phyloP scores from a whole-genome alignment of 2,888 invertebrate genomes.

The Ametastegia equiseti region DNA sequence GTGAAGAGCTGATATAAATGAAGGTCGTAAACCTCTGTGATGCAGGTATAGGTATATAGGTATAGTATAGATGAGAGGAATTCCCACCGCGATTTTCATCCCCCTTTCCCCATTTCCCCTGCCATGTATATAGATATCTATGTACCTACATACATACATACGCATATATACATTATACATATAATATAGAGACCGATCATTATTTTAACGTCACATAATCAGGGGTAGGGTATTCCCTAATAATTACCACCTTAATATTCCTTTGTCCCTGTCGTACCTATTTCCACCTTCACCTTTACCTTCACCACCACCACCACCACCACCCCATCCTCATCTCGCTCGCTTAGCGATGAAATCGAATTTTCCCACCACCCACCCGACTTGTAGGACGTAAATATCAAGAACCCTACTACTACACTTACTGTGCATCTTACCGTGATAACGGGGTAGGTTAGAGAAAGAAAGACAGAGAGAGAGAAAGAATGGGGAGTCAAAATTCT shows the following conservation, averaged over 20 bases:
- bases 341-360: conserved; percentile 6
- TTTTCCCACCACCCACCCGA: background rate
- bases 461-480: background rate
- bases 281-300: background rate
- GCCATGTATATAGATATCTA: too few relatives aligned
- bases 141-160: too few relatives aligned
- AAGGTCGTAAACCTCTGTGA: too few relatives aligned
- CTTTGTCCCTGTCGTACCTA: conserved; percentile 5
- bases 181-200: conserved; percentile 13
- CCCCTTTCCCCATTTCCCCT: too few relatives aligned
- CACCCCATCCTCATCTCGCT: background rate
- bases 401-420: background rate
- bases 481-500: too few relatives aligned
- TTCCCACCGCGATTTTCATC: background rate
- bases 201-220: conserved; percentile 35
- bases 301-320: background rate
- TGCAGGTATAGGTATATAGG: too few relatives aligned
- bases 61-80: too few relatives aligned
- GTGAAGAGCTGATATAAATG: too few relatives aligned
- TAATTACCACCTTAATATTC: conserved; percentile 28
- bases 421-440: background rate
- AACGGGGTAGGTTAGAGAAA: background rate
- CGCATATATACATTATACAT: too few relatives aligned
- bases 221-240: conserved; percentile 13
- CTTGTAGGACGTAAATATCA: conserved; percentile 28